Evolutionary conservation across 2,888 invertebrate genomes (phyloP).

Genomic region (Alsophila aescularia): DNA sequence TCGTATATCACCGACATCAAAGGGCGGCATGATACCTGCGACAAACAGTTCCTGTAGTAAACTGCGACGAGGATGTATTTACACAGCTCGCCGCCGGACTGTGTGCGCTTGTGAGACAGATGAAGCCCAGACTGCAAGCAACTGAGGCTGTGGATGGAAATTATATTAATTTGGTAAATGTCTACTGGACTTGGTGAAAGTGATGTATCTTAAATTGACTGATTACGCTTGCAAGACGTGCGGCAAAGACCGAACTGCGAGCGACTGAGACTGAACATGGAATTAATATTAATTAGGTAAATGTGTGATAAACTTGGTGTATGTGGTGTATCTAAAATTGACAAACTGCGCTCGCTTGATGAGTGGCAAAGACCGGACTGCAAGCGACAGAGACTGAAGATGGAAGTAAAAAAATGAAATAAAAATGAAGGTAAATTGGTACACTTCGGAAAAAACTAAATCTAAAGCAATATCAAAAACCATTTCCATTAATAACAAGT

Average conservation of each 20-base stretch:
- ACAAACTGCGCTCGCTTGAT: no score
- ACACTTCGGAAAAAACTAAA: background rate
- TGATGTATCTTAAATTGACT: no score
- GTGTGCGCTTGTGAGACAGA: slow-evolving; percentile 48
- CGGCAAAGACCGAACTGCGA: background rate
- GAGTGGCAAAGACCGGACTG: no score
- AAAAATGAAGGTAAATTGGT: background rate
- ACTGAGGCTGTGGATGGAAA: slow-evolving; percentile 46
- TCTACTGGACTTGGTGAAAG: no score
- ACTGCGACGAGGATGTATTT: slow-evolving; percentile 76
- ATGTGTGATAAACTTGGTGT: no score
- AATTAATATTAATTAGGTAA: no score
- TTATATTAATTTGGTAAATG: background rate
- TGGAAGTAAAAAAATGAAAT: no score
- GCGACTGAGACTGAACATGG: no score
- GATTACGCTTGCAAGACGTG: slow-evolving; percentile 15
- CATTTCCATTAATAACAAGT: slow-evolving; percentile 20
- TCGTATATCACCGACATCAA: slow-evolving; percentile 54
- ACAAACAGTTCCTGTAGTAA: slow-evolving; percentile 71
- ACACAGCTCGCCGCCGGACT: slow-evolving; percentile 67
- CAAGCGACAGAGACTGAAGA: no score
- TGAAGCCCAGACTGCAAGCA: slow-evolving; percentile 36
- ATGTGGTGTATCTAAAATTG: no score
- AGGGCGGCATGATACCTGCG: slow-evolving; percentile 69
- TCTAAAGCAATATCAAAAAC: slow-evolving; percentile 2